Base-by-base conservation (phyloP, 2,797 vertebrate genomes). In the Gallirallus australis region DNA sequence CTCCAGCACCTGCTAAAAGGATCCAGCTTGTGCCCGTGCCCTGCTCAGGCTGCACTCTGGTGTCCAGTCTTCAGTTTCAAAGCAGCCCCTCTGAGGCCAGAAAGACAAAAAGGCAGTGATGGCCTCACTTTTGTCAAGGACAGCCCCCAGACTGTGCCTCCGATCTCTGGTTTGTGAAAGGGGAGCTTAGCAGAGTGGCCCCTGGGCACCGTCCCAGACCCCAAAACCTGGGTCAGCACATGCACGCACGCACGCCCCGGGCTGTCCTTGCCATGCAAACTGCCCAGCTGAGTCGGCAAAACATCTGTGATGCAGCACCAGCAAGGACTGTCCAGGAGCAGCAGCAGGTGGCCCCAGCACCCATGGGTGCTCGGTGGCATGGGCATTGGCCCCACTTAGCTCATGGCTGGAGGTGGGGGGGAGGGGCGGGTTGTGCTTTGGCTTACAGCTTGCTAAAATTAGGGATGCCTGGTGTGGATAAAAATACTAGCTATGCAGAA, bases 401-500 rank as follows among this genome's bases (percentile, higher is more conserved):
- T 90, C 21, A 11, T 0, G 12, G 54, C 42, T n/a, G 11, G 7
- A 7, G 18, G 48, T 13, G 48, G 23, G 23, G 12, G 23, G 23
- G 14, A 4, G 8, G 61, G 15, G 59, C 35, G 35, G 54, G 60
- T 35, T 92, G 79, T 2, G 9, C 90, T 42, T 84, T 75, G 65
- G 48, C 60, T 85, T 77, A 61, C 80, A 21, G 71, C 73, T 89
- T 2, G 7, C 96, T 96, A 94, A 96, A 93, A 90, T 96, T 95
- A 96, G 95, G 90, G 88, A 77, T 94, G 90, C 80, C 77, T 5
- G 0, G 33, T 59, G 83, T 4, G 15, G 96, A 95, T 95, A 94
- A 95, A 97, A 96, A 96, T 97, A 96, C 23, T 45, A 68, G 33
- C 73, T 94, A 96, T 94, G 91, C 11, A 15, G 96, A 95, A 86